A percentile compares a stretch with the other conserved stretches of the same genome.
Conservation (phyloP, 2,888 invertebrate genomes). For the Argyresthia albistria region DNA sequence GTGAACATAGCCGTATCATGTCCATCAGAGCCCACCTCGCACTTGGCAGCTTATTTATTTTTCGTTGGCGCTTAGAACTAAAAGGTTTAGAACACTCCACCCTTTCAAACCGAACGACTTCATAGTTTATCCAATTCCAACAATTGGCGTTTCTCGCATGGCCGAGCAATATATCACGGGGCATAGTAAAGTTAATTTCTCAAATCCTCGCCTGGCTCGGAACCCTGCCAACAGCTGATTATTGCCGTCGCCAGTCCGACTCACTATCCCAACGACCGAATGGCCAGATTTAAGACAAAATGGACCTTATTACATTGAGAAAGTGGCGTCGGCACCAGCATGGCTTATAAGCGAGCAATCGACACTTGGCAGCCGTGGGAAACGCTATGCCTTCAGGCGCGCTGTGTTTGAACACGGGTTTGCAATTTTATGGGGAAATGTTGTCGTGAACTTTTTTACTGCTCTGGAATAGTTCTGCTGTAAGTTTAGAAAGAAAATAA, state of each 20-base stretch:
- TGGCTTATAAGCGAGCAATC: not conserved
- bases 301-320: not conserved
- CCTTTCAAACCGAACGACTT: no score
- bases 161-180: not conserved
- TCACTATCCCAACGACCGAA: not conserved
- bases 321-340: not conserved
- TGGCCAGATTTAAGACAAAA: not conserved
- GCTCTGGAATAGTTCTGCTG: no score
- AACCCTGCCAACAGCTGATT: constrained; percentile 25
- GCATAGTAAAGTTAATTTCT: constrained; percentile 16
- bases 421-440: not conserved
- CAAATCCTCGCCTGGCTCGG: constrained; percentile 16
- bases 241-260: constrained; percentile 12
- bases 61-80: no score
- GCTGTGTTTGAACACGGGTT: not conserved
- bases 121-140: not conserved
- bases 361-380: constrained; percentile 1
- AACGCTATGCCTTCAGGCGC: not conserved
- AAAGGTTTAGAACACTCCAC: no score
- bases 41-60: no score
- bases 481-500: no score
- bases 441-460: not conserved
- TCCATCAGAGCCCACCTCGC: no score
- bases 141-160: not conserved
- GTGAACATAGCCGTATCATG: no score